Evolutionary conservation across 2,797 vertebrate species (phyloP).

Genomic region (Pantherophis alleghaniensis): DNA sequence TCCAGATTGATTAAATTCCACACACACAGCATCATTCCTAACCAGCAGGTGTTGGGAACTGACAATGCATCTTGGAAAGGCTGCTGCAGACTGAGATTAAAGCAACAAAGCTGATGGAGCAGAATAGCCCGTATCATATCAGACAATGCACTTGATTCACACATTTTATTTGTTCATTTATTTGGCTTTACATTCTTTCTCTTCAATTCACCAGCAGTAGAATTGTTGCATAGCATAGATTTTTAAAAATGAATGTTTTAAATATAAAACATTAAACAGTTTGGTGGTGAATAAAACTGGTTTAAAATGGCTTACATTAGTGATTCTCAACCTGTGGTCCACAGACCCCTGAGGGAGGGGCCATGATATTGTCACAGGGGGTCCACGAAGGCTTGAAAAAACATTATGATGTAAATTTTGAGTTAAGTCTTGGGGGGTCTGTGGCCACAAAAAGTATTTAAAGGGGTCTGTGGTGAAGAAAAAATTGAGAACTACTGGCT

Average conservation of each 20-base stretch:
- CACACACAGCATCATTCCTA: not conserved
- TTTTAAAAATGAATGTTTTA: not conserved
- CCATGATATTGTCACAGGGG: not conserved
- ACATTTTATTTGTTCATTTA: not conserved
- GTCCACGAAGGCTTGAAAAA: not conserved
- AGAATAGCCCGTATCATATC: not conserved
- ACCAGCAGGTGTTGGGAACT: not conserved
- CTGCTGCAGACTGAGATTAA: not conserved
- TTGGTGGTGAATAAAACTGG: not conserved
- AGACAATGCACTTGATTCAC: not conserved
- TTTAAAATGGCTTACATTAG: not conserved
- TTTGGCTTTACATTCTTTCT: not conserved
- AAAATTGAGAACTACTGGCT: not conserved
- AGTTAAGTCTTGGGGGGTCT: not conserved
- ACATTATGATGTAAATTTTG: not conserved
- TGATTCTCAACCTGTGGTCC: not conserved
- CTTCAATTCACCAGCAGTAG: not conserved
- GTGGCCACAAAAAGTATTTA: not conserved
- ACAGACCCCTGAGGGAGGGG: not conserved
- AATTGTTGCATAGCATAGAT: not conserved
- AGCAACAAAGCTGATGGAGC: not conserved
- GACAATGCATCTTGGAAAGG: not conserved
- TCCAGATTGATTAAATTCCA: not conserved
- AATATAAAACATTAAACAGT: not conserved
- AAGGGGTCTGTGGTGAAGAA: not conserved